Base-by-base conservation (phyloP, 2,888 invertebrate genomes). In the Leptinotarsa haldemani region DNA sequence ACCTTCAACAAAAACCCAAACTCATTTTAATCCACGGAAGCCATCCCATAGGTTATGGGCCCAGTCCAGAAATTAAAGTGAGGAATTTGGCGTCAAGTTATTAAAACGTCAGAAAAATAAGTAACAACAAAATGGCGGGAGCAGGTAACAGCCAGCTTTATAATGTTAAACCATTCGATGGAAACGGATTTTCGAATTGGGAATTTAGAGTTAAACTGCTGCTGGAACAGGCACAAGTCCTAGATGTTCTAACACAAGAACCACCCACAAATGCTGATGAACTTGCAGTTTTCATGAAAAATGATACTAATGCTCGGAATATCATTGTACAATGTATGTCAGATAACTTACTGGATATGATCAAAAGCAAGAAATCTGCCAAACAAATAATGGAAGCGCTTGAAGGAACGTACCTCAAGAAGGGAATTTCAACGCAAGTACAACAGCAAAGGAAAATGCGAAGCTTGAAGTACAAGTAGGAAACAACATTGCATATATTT, bases 391-490 rank as follows among this genome's bases (percentile, higher is more conserved):
- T 53, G 50, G 22, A 65, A 18, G 40, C 30, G 13, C 30, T 70
- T 4, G 25, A 30, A 5, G 22, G 13, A 12, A 70, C 65, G 12
- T 70, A 65, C 50, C 3, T 30, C 18, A 65, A 50, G 25, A 70
- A 25, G 15, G 75, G 63, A 4, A 66, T 71, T 20, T 52, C 66
- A 16, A 65, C 16, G 4, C 66, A 70, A 61, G 73, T 75, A 7
- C 75, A 73, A 22, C 56, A 69, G 7, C 70, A 73, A 30, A 70
- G 64, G 12, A 67, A 75, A 48, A 22, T 75, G 46, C 70, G 73
- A 67, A 75, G 46, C 56, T 46, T 70, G 50, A 73, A 73, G 13
- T 75, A 65, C 50, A 56, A 52, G 15, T 56, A 25, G 16, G 30
- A 25, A 18, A 15, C 40, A 16, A 61, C 53, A 13, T 18, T 76